Evolutionary conservation across 2,888 invertebrate genomes (phyloP).

Genomic region (Ectropis crepuscularia): DNA sequence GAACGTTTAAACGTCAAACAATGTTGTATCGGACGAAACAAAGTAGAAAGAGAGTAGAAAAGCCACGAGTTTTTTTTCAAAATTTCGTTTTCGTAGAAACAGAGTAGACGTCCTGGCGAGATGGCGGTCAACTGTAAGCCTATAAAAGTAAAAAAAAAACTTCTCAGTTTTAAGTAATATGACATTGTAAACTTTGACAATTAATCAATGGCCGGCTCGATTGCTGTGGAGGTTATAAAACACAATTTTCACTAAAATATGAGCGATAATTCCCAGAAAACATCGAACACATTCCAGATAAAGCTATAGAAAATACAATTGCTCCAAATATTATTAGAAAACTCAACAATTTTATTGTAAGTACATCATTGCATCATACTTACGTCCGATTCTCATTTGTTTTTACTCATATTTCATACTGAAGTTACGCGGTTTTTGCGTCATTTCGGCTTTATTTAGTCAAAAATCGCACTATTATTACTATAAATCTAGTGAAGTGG

Average conservation of each 20-base stretch:
- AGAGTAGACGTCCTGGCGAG: too few relatives aligned
- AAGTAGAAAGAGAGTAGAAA: too few relatives aligned
- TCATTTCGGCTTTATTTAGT: conserved; percentile 15
- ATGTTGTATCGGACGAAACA: too few relatives aligned
- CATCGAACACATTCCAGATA: conserved; percentile 32
- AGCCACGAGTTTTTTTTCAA: too few relatives aligned
- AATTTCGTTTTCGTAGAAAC: too few relatives aligned
- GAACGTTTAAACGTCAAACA: too few relatives aligned
- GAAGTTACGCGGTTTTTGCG: conserved; percentile 29
- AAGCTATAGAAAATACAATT: conserved; percentile 15
- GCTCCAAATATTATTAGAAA: conserved; percentile 6
- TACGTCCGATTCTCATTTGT: conserved; percentile 52
- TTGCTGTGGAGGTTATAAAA: conserved; percentile 35
- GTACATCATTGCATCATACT: conserved; percentile 53
- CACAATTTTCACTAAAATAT: conserved; percentile 14
- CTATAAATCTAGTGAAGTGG: conserved; percentile 63
- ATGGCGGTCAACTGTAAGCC: too few relatives aligned
- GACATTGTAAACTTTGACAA: too few relatives aligned
- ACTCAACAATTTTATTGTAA: conserved; percentile 41
- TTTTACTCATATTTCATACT: conserved; percentile 40
- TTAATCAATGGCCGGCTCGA: conserved; percentile 33
- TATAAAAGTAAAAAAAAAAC: too few relatives aligned
- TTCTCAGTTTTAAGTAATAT: too few relatives aligned
- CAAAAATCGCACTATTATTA: conserved; percentile 23
- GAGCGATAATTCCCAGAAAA: conserved; percentile 27